Conservation (phyloP, 2,113 vertebrate species). For the Gymnogyps californianus region DNA sequence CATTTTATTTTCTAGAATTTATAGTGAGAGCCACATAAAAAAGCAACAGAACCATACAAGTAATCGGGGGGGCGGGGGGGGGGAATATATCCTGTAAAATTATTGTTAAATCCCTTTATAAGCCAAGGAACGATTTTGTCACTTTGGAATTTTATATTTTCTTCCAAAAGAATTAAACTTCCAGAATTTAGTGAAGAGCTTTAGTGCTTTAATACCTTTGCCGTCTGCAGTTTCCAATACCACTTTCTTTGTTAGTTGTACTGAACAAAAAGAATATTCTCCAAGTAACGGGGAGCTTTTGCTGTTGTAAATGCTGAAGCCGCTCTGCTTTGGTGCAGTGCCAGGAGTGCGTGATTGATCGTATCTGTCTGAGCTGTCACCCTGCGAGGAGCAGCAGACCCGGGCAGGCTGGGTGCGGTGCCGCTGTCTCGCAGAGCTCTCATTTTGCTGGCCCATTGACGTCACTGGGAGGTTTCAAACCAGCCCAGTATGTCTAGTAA, state of each 20-base stretch:
- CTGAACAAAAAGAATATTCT: not conserved
- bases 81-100: not conserved
- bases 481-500: conserved; percentile 46
- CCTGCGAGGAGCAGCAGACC: conserved; percentile 63
- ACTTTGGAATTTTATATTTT: not conserved
- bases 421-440: conserved; percentile 66
- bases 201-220: not conserved
- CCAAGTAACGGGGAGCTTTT: not conserved
- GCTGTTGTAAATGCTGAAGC: conserved; percentile 19
- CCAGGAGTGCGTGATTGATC: conserved; percentile 61
- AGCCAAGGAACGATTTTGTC: not conserved
- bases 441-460: conserved; percentile 70
- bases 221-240: not conserved
- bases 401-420: conserved; percentile 54
- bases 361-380: conserved; percentile 63
- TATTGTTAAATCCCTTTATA: not conserved
- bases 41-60: not conserved
- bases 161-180: not conserved
- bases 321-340: conserved; percentile 30
- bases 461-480: conserved; percentile 72
- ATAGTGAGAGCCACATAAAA: not conserved
- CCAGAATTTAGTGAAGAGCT: not conserved
- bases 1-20: not conserved
- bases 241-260: not conserved
- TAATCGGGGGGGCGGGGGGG: rapidly evolving